A percentile compares a stretch with the other conserved stretches of the same genome.
Conservation (phyloP, 2,888 invertebrate genomes). For the Cylindroiulus punctatus region DNA sequence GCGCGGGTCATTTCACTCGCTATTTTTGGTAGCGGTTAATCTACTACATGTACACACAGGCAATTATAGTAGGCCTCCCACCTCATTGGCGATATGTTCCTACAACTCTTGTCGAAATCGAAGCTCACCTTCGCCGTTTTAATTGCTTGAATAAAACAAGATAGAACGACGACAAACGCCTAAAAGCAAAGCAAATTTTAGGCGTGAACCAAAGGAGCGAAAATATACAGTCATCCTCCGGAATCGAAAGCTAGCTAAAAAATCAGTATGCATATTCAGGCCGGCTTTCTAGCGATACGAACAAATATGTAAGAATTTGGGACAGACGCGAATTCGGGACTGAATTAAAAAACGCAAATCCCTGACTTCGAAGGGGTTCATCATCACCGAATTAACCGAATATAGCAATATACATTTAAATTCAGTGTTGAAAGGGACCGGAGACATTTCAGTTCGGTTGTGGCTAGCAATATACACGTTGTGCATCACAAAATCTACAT, state of each 20-base stretch:
- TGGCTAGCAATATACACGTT: constrained; percentile 31
- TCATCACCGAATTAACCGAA: neutral
- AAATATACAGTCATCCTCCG: neutral
- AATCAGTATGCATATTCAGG: constrained; percentile 26
- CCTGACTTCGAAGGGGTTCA: constrained; percentile 9
- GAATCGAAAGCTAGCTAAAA: constrained; percentile 31
- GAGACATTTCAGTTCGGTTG: neutral
- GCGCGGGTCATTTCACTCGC: constrained; percentile 21
- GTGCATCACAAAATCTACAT: constrained; percentile 38
- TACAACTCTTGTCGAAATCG: constrained; percentile 25
- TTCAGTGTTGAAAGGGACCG: constrained; percentile 15
- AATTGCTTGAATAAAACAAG: neutral
- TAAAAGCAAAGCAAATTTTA: constrained; percentile 21
- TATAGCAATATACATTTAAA: constrained; percentile 27
- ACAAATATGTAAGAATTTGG: neutral
- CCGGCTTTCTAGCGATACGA: neutral
- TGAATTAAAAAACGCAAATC: constrained; percentile 38
- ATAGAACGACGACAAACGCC: constrained; percentile 27
- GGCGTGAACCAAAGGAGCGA: neutral
- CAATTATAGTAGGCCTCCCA: constrained; percentile 26
- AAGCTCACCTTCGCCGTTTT: constrained; percentile 20
- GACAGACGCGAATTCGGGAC: neutral
- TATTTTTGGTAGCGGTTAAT: constrained; percentile 13
- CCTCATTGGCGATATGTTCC: constrained; percentile 32
- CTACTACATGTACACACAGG: constrained; percentile 34